Conservation (phyloP, 2,888 invertebrate species). For the Ormyrus rosae region DNA sequence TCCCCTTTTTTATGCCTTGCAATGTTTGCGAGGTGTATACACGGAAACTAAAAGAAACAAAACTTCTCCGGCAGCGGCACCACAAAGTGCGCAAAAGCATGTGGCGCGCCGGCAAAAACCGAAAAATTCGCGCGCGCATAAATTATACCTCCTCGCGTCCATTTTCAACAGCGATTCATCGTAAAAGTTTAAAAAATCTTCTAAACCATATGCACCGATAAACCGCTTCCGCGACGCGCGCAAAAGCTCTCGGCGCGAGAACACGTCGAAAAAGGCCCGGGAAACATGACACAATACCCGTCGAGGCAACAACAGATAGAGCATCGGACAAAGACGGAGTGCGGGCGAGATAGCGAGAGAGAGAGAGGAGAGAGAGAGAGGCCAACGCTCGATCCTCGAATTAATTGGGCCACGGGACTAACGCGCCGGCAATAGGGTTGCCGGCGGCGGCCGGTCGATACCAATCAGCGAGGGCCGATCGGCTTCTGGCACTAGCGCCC, state of each 20-base stretch:
- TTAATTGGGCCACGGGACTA: constrained; percentile 73
- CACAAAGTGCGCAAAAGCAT: constrained; percentile 3
- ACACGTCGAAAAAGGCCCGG: neutral
- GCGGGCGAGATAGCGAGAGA: neutral
- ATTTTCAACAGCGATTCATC: neutral
- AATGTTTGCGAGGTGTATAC: neutral
- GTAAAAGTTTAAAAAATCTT: neutral
- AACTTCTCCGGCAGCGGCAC: neutral
- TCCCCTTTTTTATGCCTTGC: constrained; percentile 39
- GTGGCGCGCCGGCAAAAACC: neutral
- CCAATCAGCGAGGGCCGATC: constrained; percentile 70
- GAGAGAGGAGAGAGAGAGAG: neutral
- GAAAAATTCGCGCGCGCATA: constrained; percentile 6
- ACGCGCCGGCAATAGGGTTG: constrained; percentile 64
- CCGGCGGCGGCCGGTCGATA: constrained; percentile 62
- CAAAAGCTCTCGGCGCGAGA: neutral
- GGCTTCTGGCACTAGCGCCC: constrained; percentile 23
- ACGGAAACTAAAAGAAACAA: constrained; percentile 18
- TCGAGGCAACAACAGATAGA: neutral
- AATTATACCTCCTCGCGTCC: neutral
- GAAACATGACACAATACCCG: constrained; percentile 25
- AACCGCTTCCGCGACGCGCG: neutral
- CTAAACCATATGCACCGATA: neutral
- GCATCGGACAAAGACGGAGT: neutral
- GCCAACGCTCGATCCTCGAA: constrained; percentile 64